These are phyloP conservation scores for Aramus guarauna DNA, from an alignment of 2,113 vertebrate species.

Conservation along the genomic window DNA sequence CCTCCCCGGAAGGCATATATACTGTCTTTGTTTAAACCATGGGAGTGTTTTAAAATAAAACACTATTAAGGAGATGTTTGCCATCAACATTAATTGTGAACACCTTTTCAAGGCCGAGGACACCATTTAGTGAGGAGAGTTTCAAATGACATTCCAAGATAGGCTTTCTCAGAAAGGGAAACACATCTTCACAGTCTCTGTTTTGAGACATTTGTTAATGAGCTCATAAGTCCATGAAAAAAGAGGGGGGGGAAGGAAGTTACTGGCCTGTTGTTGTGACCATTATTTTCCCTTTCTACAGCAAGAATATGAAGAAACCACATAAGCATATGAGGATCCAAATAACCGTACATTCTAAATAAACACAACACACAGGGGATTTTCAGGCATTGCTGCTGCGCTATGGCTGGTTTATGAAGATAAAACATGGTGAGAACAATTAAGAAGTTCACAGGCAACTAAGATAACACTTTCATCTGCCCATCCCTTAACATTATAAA, in stretches of 20 bases:
- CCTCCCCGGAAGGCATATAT: background rate
- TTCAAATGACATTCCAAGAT: background rate
- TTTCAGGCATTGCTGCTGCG: background rate
- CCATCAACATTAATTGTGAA: background rate
- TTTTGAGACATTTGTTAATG: background rate
- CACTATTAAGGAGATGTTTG: background rate
- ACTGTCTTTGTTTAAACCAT: background rate
- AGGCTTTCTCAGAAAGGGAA: background rate
- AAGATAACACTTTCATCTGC: background rate
- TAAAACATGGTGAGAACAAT: background rate
- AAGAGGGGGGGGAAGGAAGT: background rate
- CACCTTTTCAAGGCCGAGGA: background rate
- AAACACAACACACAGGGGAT: background rate
- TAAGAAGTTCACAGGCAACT: background rate
- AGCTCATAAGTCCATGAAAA: background rate
- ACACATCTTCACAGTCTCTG: background rate
- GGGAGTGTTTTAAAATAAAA: conserved; percentile 15
- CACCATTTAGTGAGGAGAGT: background rate
- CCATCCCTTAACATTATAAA: background rate
- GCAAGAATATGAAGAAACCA: background rate
- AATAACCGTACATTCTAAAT: background rate
- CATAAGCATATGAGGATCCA: background rate
- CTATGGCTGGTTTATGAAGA: background rate
- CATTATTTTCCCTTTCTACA: background rate
- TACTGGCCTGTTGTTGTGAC: background rate